Evolutionary conservation across 2,797 vertebrate species (phyloP).

Genomic region (Aplochiton taeniatus): DNA sequence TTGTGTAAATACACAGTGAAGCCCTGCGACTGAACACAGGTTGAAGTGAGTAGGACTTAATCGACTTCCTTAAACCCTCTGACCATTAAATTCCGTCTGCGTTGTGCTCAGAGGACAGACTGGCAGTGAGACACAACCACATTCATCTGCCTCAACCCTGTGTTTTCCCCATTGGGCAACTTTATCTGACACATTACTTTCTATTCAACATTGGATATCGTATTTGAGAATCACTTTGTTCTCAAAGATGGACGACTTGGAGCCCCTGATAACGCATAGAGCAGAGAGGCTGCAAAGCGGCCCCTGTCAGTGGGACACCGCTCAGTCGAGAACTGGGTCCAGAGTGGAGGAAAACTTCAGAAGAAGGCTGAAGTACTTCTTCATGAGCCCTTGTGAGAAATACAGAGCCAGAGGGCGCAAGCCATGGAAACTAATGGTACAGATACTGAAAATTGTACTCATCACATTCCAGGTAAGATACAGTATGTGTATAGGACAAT

Average conservation of each 20-base stretch:
- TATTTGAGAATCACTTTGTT: neutral
- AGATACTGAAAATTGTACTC: conserved; percentile 90
- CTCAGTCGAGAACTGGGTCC: conserved; percentile 35
- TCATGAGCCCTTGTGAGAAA: conserved; percentile 98
- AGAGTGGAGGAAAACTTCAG: conserved; percentile 82
- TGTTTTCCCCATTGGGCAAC: too few species aligned
- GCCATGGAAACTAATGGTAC: conserved; percentile 92
- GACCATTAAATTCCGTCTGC: too few species aligned
- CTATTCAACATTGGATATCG: neutral
- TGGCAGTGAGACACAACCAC: too few species aligned
- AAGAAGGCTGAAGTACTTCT: conserved; percentile 92
- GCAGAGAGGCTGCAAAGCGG: conserved; percentile 34
- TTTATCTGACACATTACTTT: neutral
- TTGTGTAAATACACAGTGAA: too few species aligned
- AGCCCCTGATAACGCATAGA: conserved; percentile 33
- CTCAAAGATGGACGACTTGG: conserved; percentile 57
- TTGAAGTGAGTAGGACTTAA: too few species aligned
- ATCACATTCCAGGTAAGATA: conserved; percentile 87
- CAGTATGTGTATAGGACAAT: too few species aligned
- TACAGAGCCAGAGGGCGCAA: conserved; percentile 89
- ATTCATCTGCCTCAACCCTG: too few species aligned
- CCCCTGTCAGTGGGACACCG: conserved; percentile 33
- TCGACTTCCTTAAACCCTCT: too few species aligned
- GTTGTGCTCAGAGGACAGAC: too few species aligned
- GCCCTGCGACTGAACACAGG: too few species aligned